Evolutionary conservation across 1,140 invertebrate species (phyloP).

Genomic region (Calycopis cecrops): DNA sequence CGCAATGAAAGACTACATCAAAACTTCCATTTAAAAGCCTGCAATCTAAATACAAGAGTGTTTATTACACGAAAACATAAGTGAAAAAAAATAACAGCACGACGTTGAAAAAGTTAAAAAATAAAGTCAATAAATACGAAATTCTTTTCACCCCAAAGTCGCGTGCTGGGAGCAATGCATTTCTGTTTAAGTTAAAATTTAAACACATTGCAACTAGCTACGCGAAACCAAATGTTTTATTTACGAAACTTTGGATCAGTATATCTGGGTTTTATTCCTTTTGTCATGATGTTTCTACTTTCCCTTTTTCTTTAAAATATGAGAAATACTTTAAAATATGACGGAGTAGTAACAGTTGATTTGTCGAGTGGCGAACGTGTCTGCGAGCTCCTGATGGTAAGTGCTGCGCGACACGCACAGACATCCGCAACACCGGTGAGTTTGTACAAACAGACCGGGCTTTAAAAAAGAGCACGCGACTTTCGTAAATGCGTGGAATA

Average conservation of each 20-base stretch:
- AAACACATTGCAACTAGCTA: conserved; percentile 32
- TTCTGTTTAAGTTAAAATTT: conserved; percentile 43
- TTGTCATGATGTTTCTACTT: conserved; percentile 4
- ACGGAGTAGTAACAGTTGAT: too few species aligned
- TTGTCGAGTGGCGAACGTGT: too few species aligned
- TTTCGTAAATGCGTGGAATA: too few species aligned
- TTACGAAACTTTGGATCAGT: conserved; percentile 8
- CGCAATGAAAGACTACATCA: too few species aligned
- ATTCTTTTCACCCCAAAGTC: conserved; percentile 37
- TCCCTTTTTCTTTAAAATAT: not conserved
- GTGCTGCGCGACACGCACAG: too few species aligned
- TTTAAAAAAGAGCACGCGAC: not conserved
- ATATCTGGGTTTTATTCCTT: not conserved
- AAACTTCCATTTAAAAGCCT: too few species aligned
- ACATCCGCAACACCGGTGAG: too few species aligned
- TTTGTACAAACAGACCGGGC: too few species aligned
- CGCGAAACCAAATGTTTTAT: conserved; percentile 14
- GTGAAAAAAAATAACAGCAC: conserved; percentile 22
- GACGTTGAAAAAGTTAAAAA: conserved; percentile 27
- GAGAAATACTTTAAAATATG: too few species aligned
- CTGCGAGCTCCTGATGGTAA: too few species aligned
- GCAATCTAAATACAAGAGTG: too few species aligned
- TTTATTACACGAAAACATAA: too few species aligned
- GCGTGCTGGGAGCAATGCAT: conserved; percentile 36
- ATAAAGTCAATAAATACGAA: conserved; percentile 47